These are phyloP conservation scores for Urocitellus parryii DNA, from an alignment of 2,113 vertebrate species.

Conservation along the genomic window DNA sequence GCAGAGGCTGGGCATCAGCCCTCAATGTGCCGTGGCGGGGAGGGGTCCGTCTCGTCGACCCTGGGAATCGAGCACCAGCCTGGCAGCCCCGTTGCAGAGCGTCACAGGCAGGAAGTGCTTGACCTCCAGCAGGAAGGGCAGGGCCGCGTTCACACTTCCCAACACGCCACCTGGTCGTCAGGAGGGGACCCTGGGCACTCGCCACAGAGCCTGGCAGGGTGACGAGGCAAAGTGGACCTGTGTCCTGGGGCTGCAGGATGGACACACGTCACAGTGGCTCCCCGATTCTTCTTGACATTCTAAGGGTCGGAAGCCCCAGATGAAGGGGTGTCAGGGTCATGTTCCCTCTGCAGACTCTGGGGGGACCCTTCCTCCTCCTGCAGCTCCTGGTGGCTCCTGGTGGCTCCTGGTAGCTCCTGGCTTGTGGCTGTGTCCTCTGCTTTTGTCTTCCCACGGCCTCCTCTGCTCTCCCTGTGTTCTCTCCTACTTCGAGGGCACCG, in stretches of 20 bases:
- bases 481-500: neutral
- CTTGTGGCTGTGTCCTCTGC: neutral
- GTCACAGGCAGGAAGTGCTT: too few species aligned
- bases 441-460: neutral
- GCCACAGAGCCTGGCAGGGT: neutral
- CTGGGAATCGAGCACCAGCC: neutral
- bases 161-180: too few species aligned
- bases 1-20: neutral
- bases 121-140: neutral
- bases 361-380: neutral
- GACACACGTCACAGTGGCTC: neutral
- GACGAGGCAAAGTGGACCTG: fast-evolving
- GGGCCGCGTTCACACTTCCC: neutral
- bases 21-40: neutral
- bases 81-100: neutral
- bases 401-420: neutral
- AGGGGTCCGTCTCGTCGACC: neutral
- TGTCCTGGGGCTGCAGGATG: neutral
- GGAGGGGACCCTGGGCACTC: neutral
- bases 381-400: too few species aligned
- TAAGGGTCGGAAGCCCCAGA: neutral
- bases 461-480: neutral
- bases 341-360: fast-evolving
- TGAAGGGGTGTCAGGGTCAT: neutral
- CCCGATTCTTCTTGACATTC: neutral